Evolutionary conservation across 1,140 invertebrate genomes (phyloP), one percentile per base, ranked within the genome.

Genomic region (Lamellibrachia luymesi): DNA sequence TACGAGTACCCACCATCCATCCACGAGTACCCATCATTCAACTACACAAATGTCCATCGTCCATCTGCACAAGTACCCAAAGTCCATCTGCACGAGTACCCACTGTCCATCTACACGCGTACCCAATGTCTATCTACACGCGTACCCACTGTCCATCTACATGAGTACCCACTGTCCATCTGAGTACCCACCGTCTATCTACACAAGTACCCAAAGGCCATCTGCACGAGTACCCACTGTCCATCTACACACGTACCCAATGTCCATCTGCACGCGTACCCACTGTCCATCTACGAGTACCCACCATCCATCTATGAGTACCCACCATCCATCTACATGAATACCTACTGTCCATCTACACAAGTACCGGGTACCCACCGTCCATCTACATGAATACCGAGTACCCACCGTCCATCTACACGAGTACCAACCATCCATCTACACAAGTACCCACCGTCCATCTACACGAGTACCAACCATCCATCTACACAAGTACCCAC

Each of bases 1-100:
- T 38, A 50, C 52, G 17, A 8, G 51, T 51, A 92, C 91, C 38
- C 91, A 92, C 91, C 51, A 27, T 49, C 91, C 91, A 92, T 50
- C 91, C n/a, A n/a, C n/a, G n/a, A n/a, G 90, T 22, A 50, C 51
- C 17, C 91, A 50, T n/a, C 91, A 38, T 91, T 2, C 49, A 51
- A 4, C 91, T 91, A 38, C 38, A 4, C 7, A 2, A 4, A 49
- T 91, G 17, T 13, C 10, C 38, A 38, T 38, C 38, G 38, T 38
- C 38, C 38, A 38, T 38, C 38, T 38, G 38, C 38, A 38, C 38
- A 38, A 38, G 38, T 38, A 38, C 38, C 38, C 49, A 91, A 10
- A 10, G 17, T 80, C 64, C 64, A 80, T 80, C 22, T 4, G 22
- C 38, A 38, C 2, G 10, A 4, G 91, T 50, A 91, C 51, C 13